Evolutionary conservation across 1,140 invertebrate genomes (phyloP).

Genomic region (Aphidius gifuensis): DNA sequence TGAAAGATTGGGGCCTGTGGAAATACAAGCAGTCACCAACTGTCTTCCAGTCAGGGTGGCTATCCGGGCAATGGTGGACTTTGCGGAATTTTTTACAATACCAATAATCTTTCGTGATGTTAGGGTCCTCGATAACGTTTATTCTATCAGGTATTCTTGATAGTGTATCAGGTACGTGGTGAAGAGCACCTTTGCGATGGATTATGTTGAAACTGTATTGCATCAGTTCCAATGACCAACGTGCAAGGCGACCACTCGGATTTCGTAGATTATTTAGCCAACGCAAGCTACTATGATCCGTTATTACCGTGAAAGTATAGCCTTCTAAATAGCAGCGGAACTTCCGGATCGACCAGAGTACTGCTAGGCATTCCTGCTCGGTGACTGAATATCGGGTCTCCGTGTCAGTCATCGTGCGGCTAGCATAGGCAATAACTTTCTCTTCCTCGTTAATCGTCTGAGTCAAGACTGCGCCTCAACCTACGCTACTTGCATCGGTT

Average conservation of each 20-base stretch:
- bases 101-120: slow-evolving; percentile 17
- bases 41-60: slow-evolving; percentile 17
- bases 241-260: slow-evolving; percentile 24
- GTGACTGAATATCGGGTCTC: slow-evolving; percentile 35
- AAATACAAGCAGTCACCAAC: slow-evolving; percentile 15
- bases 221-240: slow-evolving; percentile 20
- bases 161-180: slow-evolving; percentile 28
- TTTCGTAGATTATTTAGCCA: slow-evolving; percentile 44
- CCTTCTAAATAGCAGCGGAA: slow-evolving; percentile 43
- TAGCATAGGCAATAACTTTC: slow-evolving; percentile 27
- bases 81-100: slow-evolving; percentile 19
- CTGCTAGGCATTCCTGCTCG: slow-evolving; percentile 40
- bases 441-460: slow-evolving; percentile 32
- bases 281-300: slow-evolving; percentile 46
- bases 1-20: slow-evolving; percentile 16
- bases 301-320: slow-evolving; percentile 42
- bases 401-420: background rate
- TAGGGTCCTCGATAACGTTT: background rate
- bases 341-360: slow-evolving; percentile 15
- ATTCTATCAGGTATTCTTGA: slow-evolving; percentile 19
- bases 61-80: slow-evolving; percentile 15
- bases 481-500: slow-evolving; percentile 25
- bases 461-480: slow-evolving; percentile 33
- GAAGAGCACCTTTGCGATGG: slow-evolving; percentile 36
- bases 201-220: slow-evolving; percentile 25